A percentile compares a stretch with the other conserved stretches of the same genome.
These are phyloP conservation scores for Cephus runcator DNA, from an alignment of 2,888 invertebrate genomes.

Conservation along the genomic window DNA sequence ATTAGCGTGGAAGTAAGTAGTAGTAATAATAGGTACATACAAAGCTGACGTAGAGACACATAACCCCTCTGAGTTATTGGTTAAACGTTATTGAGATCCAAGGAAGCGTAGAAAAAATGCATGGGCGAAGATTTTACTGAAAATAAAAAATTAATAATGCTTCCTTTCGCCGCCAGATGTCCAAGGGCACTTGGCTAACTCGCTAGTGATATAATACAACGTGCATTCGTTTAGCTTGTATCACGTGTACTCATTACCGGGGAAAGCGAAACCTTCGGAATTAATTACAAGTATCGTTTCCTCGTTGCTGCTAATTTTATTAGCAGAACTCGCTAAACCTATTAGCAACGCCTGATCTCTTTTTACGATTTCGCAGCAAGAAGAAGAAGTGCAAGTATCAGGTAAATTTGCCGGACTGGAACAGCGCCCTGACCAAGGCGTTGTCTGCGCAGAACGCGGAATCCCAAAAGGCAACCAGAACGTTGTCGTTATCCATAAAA, in stretches of 20 bases:
- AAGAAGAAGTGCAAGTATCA: constrained; percentile 54
- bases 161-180: not conserved
- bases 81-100: not conserved
- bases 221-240: not conserved
- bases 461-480: constrained; percentile 29
- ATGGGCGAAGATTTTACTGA: not conserved
- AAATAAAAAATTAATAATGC: no score
- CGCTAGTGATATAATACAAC: not conserved
- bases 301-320: not conserved
- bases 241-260: not conserved
- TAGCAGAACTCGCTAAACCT: not conserved
- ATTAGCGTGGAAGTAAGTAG: not conserved
- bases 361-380: constrained; percentile 36
- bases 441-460: constrained; percentile 38
- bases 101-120: not conserved
- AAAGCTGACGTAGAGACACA: not conserved
- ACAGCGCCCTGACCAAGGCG: constrained; percentile 47
- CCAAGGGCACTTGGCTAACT: not conserved
- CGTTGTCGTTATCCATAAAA: constrained; percentile 44
- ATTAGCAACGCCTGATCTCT: not conserved
- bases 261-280: not conserved
- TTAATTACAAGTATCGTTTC: not conserved
- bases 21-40: not conserved
- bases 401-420: constrained; percentile 54
- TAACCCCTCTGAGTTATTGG: not conserved